phyloP scores from a whole-genome alignment of 2,113 vertebrate genomes.

The Climacteris rufus region DNA sequence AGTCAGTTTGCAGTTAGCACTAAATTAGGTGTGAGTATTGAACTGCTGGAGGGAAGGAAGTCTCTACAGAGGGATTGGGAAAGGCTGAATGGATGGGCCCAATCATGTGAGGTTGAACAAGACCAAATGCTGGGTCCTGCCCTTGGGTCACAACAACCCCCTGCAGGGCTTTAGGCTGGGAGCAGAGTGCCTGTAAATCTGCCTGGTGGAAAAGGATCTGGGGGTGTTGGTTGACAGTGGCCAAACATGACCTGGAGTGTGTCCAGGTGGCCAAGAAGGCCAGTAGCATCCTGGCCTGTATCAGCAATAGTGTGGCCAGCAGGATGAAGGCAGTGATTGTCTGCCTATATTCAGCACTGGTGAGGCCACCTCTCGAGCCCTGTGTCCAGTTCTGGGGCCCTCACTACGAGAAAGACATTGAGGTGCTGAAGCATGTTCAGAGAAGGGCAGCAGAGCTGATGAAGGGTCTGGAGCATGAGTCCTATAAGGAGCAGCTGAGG shows the following conservation, averaged over 20 bases:
- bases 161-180: background rate
- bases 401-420: background rate
- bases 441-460: fast-evolving
- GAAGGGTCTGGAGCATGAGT: background rate
- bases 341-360: fast-evolving
- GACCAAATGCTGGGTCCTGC: background rate
- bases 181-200: background rate
- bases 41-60: background rate
- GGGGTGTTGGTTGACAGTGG: fast-evolving
- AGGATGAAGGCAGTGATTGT: fast-evolving
- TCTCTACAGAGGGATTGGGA: background rate
- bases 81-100: background rate
- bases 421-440: background rate
- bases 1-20: background rate
- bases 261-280: background rate
- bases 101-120: background rate
- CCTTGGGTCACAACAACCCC: background rate
- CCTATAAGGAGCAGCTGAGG: background rate
- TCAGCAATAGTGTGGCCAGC: background rate
- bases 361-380: fast-evolving
- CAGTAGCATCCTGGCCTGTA: background rate
- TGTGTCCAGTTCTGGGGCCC: background rate
- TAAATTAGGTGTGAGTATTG: fast-evolving
- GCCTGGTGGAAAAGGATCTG: background rate
- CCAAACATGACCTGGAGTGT: fast-evolving